These are phyloP conservation scores for Cataglyphis albicans DNA, from an alignment of 2,888 invertebrate species.

Conservation along the genomic window DNA sequence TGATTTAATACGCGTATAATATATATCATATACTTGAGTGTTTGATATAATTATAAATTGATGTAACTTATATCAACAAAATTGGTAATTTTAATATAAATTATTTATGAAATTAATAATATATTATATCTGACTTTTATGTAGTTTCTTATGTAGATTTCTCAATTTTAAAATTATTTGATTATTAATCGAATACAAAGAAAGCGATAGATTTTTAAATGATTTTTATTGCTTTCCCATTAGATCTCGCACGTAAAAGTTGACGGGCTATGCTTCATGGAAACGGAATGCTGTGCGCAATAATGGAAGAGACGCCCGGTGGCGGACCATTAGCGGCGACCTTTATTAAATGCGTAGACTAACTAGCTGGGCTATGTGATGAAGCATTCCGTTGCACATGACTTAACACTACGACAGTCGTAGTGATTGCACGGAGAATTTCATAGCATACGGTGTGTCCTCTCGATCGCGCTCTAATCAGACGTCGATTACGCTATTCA, in stretches of 20 bases:
- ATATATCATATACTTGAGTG: neutral
- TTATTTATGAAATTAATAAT: neutral
- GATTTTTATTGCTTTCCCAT: neutral
- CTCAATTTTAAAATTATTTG: neutral
- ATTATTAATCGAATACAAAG: neutral
- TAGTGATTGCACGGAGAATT: constrained; percentile 68
- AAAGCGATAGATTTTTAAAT: constrained; percentile 8
- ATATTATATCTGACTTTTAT: neutral
- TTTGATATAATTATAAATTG: neutral
- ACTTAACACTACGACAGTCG: constrained; percentile 77
- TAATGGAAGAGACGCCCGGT: constrained; percentile 57
- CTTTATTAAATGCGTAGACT: constrained; percentile 83
- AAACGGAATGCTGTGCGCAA: constrained; percentile 25
- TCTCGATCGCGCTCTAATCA: constrained; percentile 64
- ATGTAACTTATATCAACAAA: neutral
- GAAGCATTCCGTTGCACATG: constrained; percentile 85
- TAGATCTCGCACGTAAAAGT: constrained; percentile 26
- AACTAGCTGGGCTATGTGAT: constrained; percentile 82
- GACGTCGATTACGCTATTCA: constrained; percentile 55
- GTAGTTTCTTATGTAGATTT: neutral
- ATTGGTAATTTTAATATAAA: neutral
- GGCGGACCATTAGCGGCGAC: constrained; percentile 28
- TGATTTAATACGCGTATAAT: neutral
- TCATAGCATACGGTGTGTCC: constrained; percentile 66
- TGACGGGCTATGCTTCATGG: constrained; percentile 34